Conservation (phyloP, 1,140 invertebrate genomes). For the Tetragnatha versicolor region DNA sequence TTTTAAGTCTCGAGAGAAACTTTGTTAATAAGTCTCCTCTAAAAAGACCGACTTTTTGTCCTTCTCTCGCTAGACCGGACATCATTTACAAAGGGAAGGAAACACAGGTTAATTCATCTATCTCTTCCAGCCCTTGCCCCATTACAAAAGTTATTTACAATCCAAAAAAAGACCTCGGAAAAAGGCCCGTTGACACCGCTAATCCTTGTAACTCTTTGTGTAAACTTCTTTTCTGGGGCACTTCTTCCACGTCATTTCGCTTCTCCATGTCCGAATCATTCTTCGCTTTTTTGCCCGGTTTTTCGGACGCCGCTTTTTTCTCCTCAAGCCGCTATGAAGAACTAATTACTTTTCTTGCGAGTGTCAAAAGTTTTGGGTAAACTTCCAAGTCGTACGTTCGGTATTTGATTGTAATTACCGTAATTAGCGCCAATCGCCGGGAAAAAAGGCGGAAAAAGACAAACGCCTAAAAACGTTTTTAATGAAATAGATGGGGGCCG, state of each 20-base stretch:
- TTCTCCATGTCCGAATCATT: constrained; percentile 38
- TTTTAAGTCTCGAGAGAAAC: too few relatives aligned
- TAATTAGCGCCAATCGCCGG: constrained; percentile 45
- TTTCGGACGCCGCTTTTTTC: constrained; percentile 3
- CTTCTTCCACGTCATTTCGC: constrained; percentile 39
- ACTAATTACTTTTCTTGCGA: constrained; percentile 52
- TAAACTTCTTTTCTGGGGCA: constrained; percentile 13
- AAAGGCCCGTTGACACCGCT: constrained; percentile 12
- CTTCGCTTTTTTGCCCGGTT: constrained; percentile 7
- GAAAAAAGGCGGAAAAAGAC: constrained; percentile 34
- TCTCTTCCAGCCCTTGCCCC: constrained; percentile 17
- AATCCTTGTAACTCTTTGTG: constrained; percentile 37
- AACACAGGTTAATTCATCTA: constrained; percentile 16
- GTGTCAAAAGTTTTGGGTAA: constrained; percentile 55
- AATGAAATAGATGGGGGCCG: constrained; percentile 55
- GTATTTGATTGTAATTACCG: constrained; percentile 56
- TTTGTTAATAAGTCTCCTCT: too few relatives aligned
- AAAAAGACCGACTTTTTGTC: too few relatives aligned
- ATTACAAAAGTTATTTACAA: constrained; percentile 43
- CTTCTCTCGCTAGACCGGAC: too few relatives aligned
- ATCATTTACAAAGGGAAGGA: too few relatives aligned
- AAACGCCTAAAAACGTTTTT: constrained; percentile 54
- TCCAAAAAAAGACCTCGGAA: neutral
- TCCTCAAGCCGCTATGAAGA: constrained; percentile 9
- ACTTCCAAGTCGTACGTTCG: constrained; percentile 42